Evolutionary conservation across 2,797 vertebrate genomes (phyloP).

Genomic region (Neosalanx taihuensis): DNA sequence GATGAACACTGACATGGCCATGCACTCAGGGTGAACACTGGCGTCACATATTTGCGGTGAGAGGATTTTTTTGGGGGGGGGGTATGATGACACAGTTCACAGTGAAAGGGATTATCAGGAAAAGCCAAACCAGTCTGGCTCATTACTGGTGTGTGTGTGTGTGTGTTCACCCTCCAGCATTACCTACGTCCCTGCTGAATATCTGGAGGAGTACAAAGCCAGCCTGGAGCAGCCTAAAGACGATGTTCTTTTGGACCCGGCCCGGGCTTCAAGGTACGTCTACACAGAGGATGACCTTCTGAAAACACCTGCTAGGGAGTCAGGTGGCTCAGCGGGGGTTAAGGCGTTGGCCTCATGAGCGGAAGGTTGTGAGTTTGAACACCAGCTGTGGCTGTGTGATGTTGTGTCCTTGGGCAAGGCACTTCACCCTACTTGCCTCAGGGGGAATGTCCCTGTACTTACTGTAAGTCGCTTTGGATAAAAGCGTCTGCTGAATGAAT

Average conservation of each 20-base stretch:
- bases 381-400: too few relatives aligned
- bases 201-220: constrained; percentile 87
- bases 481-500: too few relatives aligned
- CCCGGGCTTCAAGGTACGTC: constrained; percentile 55
- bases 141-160: constrained; percentile 21
- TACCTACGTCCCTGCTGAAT: constrained; percentile 89
- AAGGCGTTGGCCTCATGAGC: too few relatives aligned
- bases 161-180: constrained; percentile 74
- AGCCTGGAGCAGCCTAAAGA: constrained; percentile 70
- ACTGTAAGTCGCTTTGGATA: too few relatives aligned
- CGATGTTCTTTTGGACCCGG: constrained; percentile 51
- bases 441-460: too few relatives aligned
- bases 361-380: too few relatives aligned
- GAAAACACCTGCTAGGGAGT: too few relatives aligned
- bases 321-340: too few relatives aligned
- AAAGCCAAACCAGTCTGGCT: background rate
- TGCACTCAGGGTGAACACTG: constrained; percentile 5
- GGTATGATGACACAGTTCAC: constrained; percentile 40
- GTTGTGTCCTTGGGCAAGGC: too few relatives aligned
- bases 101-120: constrained; percentile 17
- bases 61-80: background rate
- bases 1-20: constrained; percentile 8
- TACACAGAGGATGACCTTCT: too few relatives aligned
- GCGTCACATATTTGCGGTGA: constrained; percentile 18
- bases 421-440: too few relatives aligned